Percentiles rank a stretch among this genome's conserved stretches.
These are phyloP conservation scores for Empis stercorea DNA, from an alignment of 2,888 invertebrate species.

Conservation along the genomic window DNA sequence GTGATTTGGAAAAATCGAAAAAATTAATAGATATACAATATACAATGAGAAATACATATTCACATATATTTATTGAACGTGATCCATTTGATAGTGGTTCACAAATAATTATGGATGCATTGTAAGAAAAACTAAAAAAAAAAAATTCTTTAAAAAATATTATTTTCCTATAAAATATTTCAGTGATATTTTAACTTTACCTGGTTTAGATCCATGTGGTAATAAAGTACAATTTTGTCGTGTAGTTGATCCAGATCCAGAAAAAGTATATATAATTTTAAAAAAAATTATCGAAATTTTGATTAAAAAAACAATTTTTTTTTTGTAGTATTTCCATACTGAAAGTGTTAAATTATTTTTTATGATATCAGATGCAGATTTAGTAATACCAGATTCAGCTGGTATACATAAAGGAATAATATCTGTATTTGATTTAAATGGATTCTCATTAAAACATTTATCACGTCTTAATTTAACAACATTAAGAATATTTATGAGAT, in stretches of 20 bases:
- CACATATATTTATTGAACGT: slow-evolving; percentile 40
- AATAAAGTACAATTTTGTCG: slow-evolving; percentile 21
- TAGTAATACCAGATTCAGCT: slow-evolving; percentile 27
- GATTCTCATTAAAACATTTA: slow-evolving; percentile 47
- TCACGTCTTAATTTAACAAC: slow-evolving; percentile 44
- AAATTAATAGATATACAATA: slow-evolving; percentile 31
- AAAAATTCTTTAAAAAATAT: neutral
- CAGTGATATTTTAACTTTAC: slow-evolving; percentile 24
- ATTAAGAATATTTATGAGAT: slow-evolving; percentile 50
- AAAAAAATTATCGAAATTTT: neutral
- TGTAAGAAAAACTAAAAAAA: neutral
- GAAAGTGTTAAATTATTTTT: neutral
- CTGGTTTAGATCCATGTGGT: slow-evolving; percentile 25
- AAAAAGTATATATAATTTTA: slow-evolving; percentile 16
- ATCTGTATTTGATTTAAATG: slow-evolving; percentile 55
- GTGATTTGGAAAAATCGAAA: slow-evolving; percentile 23
- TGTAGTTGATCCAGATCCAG: slow-evolving; percentile 21
- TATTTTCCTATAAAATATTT: neutral
- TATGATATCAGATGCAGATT: neutral
- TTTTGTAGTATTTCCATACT: neutral
- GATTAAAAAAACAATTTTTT: neutral
- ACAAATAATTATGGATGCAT: neutral
- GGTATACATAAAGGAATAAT: slow-evolving; percentile 51
- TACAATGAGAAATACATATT: slow-evolving; percentile 38
- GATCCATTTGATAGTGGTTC: slow-evolving; percentile 30